Evolutionary conservation across 2,113 vertebrate species (phyloP).

Genomic region (Onychostoma macrolepis): DNA sequence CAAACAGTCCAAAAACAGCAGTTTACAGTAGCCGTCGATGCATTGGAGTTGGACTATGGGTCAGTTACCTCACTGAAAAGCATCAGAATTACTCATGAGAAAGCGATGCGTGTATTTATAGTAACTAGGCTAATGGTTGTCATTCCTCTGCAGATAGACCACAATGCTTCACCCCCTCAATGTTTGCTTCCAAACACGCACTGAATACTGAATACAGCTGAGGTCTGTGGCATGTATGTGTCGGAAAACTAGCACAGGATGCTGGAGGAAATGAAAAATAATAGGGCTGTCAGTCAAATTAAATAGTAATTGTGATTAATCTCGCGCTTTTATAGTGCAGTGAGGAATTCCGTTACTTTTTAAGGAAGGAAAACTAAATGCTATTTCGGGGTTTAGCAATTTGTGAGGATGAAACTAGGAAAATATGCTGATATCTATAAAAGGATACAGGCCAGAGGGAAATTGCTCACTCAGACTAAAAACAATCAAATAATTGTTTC

Average conservation of each 20-base stretch:
- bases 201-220: neutral
- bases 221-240: neutral
- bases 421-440: neutral
- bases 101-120: conserved; percentile 40
- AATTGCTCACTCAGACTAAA: neutral
- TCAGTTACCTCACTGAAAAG: conserved; percentile 33
- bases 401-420: neutral
- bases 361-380: neutral
- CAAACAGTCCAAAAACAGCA: neutral
- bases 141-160: conserved; percentile 26
- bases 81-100: conserved; percentile 27
- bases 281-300: neutral
- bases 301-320: neutral
- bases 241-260: conserved; percentile 21
- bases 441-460: neutral
- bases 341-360: neutral
- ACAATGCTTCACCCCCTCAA: neutral
- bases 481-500: neutral
- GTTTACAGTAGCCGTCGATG: neutral
- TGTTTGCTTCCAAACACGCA: neutral
- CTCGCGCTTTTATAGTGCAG: neutral
- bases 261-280: conserved; percentile 26
- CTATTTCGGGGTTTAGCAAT: neutral
- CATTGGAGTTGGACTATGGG: neutral
- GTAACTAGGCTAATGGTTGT: conserved; percentile 52